Percentiles rank a stretch among this genome's conserved stretches.
Conservation (phyloP, 2,888 invertebrate genomes). For the Lycocerus yunnanus region DNA sequence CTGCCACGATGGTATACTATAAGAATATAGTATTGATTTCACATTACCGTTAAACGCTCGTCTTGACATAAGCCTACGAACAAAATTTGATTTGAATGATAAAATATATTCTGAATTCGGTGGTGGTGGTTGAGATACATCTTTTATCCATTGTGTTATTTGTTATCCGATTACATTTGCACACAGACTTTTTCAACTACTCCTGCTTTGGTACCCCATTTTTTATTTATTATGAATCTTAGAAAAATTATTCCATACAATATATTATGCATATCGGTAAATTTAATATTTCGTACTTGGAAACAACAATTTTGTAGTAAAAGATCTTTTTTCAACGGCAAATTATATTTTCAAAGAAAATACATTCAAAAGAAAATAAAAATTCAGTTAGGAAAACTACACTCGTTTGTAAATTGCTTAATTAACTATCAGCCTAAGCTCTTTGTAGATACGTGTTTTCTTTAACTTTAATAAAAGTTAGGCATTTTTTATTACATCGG, state of each 20-base stretch:
- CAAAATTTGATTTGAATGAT: constrained; percentile 40
- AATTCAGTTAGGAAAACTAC: not conserved
- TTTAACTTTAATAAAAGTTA: not conserved
- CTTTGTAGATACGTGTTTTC: not conserved
- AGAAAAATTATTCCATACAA: not conserved
- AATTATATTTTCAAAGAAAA: not conserved
- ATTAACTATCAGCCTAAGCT: not conserved
- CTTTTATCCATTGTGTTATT: constrained; percentile 23
- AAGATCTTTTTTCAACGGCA: not conserved
- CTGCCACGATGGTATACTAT: constrained; percentile 8
- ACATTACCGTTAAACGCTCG: constrained; percentile 38
- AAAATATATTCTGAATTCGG: constrained; percentile 36
- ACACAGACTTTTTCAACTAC: constrained; percentile 27
- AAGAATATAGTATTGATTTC: constrained; percentile 36
- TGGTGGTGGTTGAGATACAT: constrained; percentile 26
- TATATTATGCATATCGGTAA: not conserved
- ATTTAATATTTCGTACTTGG: not conserved
- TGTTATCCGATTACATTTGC: constrained; percentile 28
- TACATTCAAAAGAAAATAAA: not conserved
- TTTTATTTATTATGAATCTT: constrained; percentile 9
- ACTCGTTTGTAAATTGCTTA: not conserved
- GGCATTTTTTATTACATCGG: not conserved
- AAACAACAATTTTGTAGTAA: not conserved
- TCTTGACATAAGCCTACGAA: constrained; percentile 37
- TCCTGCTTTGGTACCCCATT: constrained; percentile 9